Evolutionary conservation across 2,888 invertebrate genomes (phyloP), one percentile per base, ranked within the genome.

Genomic region (Ochropacha duplaris): DNA sequence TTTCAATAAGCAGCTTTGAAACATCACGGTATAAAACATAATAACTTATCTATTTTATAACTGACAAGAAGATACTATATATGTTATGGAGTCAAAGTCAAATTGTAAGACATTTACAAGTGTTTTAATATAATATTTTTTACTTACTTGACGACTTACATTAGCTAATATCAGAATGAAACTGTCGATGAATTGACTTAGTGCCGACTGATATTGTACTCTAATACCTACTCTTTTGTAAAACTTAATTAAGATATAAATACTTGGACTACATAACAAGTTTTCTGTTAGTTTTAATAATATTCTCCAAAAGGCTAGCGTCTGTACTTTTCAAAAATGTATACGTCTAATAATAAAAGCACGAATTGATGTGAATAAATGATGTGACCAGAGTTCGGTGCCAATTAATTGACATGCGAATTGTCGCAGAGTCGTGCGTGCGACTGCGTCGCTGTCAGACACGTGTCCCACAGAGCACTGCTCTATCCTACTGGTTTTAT

Each of bases 401-500:
- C 57, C 54, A 55, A 59, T 50, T 66, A 62, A 63, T 66, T 68
- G 62, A 64, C 66, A 60, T 16, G 22, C 51, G 58, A 58, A 54
- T 24, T 49, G 31, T 51, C 36, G 52, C 31, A 56, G 54, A 55
- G 51, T 60, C 52, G 12, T 49, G 19, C 52, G 12, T 49, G 19
- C 31, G 31, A 16, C 52, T 52, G 52, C 19, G 52, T 31, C 34
- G 16, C 52, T 31, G 52, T 34, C 52, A 12, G 31, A 5, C 31
- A 14, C 52, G 9, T 51, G 16, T 16, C n/a, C 6, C 14, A 31
- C 2, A 3, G 31, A 28, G 28, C 2, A n/a, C n/a, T n/a, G n/a
- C n/a, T n/a, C n/a, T n/a, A n/a, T n/a, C n/a, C n/a, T n/a, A n/a
- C n/a, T n/a, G 24, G 24, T 24, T 24, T 24, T 24, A 24, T 24